phyloP scores from a whole-genome alignment of 2,797 vertebrate genomes.

The Dipus sagitta region DNA sequence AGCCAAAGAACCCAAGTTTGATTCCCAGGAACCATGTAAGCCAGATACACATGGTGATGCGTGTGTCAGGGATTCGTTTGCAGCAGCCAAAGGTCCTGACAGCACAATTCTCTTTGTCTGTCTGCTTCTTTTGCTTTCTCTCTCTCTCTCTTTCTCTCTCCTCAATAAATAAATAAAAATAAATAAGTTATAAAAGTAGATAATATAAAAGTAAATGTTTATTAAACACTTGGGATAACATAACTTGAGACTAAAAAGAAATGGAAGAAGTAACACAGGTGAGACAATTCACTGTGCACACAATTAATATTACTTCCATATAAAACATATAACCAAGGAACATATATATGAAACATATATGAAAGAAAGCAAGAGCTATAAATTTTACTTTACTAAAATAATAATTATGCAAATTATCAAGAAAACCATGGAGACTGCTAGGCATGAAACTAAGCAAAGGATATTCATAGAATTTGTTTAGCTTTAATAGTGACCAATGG shows the following conservation, averaged over 20 bases:
- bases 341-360: not conserved
- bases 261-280: not conserved
- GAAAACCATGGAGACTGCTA: not conserved
- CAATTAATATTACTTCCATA: not conserved
- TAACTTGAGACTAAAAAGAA: not conserved
- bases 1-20: no score
- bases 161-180: no score
- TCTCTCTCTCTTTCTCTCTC: no score
- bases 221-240: not conserved
- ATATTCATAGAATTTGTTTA: not conserved
- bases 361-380: not conserved
- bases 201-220: constrained; percentile 20
- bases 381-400: not conserved
- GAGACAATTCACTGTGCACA: not conserved
- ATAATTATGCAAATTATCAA: not conserved
- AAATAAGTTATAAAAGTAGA: not conserved
- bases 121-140: no score
- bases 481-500: not conserved
- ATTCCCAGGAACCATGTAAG: no score
- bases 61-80: no score
- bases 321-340: not conserved
- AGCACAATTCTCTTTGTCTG: no score
- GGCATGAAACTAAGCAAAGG: constrained; percentile 3
- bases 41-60: no score
- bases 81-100: no score